Percentiles rank a stretch among this genome's conserved stretches.
phyloP scores from a whole-genome alignment of 2,113 vertebrate species.

The Phasianus colchicus region DNA sequence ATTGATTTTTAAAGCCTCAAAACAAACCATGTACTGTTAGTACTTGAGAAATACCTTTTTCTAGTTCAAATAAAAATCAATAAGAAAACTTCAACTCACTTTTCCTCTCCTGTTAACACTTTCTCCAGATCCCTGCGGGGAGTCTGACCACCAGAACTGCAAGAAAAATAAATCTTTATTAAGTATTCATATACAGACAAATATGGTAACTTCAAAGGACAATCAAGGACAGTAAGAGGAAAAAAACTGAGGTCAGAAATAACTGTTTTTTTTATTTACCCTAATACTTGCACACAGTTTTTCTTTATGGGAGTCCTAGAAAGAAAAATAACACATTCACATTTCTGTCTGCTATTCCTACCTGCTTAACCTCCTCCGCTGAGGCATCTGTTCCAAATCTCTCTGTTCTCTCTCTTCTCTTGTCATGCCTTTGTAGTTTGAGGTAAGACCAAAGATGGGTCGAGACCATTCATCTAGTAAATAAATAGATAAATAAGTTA shows the following conservation, averaged over 20 bases:
- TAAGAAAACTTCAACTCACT: slow-evolving; percentile 80
- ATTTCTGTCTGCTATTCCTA: slow-evolving; percentile 59
- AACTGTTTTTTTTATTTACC: background rate
- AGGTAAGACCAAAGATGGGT: slow-evolving; percentile 96
- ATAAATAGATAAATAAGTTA: background rate
- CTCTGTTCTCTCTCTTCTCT: slow-evolving; percentile 96
- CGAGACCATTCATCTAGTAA: slow-evolving; percentile 95
- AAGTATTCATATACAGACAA: background rate
- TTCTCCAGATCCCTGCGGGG: slow-evolving; percentile 97
- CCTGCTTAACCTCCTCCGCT: slow-evolving; percentile 90
- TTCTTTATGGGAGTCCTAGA: background rate
- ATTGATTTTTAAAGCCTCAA: background rate
- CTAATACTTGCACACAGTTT: background rate
- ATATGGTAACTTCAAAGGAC: background rate
- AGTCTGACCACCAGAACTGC: slow-evolving; percentile 94
- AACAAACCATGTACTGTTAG: background rate
- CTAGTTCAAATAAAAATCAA: background rate
- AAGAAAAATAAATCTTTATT: background rate
- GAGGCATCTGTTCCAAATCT: slow-evolving; percentile 97
- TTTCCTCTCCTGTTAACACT: slow-evolving; percentile 96
- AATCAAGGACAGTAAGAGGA: background rate
- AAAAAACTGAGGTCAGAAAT: background rate
- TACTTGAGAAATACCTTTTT: background rate
- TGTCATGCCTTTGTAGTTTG: slow-evolving; percentile 99
- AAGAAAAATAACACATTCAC: background rate